Conservation (phyloP, 2,888 invertebrate genomes). For the Philereme vetulata region DNA sequence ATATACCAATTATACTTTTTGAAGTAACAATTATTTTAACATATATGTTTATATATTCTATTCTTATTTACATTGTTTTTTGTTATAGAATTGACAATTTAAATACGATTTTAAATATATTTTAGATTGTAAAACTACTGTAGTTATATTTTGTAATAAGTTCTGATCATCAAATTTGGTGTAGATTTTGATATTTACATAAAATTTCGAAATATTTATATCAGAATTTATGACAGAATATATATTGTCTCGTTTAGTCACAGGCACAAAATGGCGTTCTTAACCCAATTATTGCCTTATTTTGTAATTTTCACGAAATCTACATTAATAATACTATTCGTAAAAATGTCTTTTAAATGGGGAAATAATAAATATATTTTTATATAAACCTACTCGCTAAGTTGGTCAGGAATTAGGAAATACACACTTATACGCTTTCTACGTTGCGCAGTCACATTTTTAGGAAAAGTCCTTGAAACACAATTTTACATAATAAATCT, state of each 20-base stretch:
- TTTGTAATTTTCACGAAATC: conserved; percentile 69
- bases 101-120: conserved; percentile 62
- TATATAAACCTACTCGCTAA: conserved; percentile 71
- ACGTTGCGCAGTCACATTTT: conserved; percentile 35
- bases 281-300: conserved; percentile 79
- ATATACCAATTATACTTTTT: conserved; percentile 70
- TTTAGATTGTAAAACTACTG: conserved; percentile 50
- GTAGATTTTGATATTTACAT: conserved; percentile 23
- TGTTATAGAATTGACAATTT: conserved; percentile 79
- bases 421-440: conserved; percentile 53
- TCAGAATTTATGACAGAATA: conserved; percentile 53
- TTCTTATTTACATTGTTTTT: conserved; percentile 76
- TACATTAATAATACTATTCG: conserved; percentile 84
- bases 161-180: conserved; percentile 45
- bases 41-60: conserved; percentile 68
- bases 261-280: conserved; percentile 80
- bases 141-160: conserved; percentile 50
- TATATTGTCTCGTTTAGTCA: conserved; percentile 72
- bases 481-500: conserved; percentile 40
- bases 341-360: conserved; percentile 83
- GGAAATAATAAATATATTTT: conserved; percentile 77
- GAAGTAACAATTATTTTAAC: conserved; percentile 56
- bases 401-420: conserved; percentile 80
- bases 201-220: conserved; percentile 20
- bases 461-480: conserved; percentile 45